Evolutionary conservation across 2,888 invertebrate species (phyloP).

Genomic region (Ophion costatus): DNA sequence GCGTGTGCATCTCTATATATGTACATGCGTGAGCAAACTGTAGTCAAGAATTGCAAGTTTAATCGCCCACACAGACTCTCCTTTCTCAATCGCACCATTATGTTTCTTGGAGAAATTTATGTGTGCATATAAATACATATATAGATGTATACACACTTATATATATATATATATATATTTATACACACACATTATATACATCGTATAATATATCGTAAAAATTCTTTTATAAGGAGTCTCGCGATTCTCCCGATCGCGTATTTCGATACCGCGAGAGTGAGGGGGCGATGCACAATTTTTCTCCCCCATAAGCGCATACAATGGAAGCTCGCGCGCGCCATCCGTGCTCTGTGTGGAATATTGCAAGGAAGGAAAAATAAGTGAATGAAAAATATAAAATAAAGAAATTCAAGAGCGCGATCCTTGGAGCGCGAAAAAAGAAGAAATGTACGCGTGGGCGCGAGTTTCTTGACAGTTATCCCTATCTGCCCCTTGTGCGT

Average conservation of each 20-base stretch:
- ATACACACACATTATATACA: no score
- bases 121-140: not conserved
- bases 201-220: not conserved
- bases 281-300: constrained; percentile 36
- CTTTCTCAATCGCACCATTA: constrained; percentile 26
- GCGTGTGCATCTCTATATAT: no score
- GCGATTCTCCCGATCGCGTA: constrained; percentile 51
- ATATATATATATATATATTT: constrained; percentile 21
- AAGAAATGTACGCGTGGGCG: constrained; percentile 59
- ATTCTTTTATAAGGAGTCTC: constrained; percentile 36
- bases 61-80: constrained; percentile 59
- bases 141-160: not conserved
- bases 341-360: constrained; percentile 8
- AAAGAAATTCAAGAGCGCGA: constrained; percentile 26
- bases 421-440: constrained; percentile 46
- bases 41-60: constrained; percentile 48
- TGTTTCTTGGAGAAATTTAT: constrained; percentile 39
- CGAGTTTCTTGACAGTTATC: constrained; percentile 50
- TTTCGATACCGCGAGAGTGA: constrained; percentile 59
- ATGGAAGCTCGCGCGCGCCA: constrained; percentile 44
- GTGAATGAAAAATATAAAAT: not conserved
- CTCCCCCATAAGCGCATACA: constrained; percentile 38
- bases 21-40: constrained; percentile 21
- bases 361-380: not conserved
- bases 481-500: constrained; percentile 17